Conservation (phyloP, 1,140 invertebrate species). For the Caenorhabditis tropicalis region DNA sequence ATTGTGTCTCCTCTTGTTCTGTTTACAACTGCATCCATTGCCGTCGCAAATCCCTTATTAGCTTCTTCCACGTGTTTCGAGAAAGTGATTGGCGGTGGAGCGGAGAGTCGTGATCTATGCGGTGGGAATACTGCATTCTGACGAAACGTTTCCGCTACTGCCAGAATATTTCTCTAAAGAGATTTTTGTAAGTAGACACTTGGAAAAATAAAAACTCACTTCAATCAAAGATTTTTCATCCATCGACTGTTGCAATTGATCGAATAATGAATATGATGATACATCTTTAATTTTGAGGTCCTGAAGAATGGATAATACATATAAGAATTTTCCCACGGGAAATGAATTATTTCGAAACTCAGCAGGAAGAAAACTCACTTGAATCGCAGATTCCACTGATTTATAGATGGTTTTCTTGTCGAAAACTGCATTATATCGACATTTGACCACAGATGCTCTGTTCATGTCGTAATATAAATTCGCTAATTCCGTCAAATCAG, state of each 20-base stretch:
- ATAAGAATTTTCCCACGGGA: neutral
- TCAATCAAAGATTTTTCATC: neutral
- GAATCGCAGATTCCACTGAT: neutral
- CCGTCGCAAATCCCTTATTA: neutral
- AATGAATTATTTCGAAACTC: too few relatives aligned
- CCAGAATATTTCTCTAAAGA: neutral
- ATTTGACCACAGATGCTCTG: neutral
- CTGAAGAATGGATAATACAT: neutral
- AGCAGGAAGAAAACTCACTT: slow-evolving; percentile 18
- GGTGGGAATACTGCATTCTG: neutral
- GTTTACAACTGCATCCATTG: slow-evolving; percentile 9
- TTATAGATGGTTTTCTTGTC: neutral
- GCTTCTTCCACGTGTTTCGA: neutral
- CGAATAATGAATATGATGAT: neutral
- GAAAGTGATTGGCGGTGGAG: neutral
- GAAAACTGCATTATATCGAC: slow-evolving; percentile 1
- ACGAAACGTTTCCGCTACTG: neutral
- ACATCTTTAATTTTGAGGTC: neutral
- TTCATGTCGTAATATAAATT: neutral
- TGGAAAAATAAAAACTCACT: neutral
- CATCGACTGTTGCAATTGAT: neutral
- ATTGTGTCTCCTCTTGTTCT: neutral
- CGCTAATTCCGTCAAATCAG: neutral
- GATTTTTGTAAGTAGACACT: neutral
- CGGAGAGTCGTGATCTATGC: neutral